Percentiles rank a stretch among this genome's conserved stretches.
These are phyloP conservation scores for Plectropomus leopardus DNA, from an alignment of 2,113 vertebrate genomes.

Conservation along the genomic window DNA sequence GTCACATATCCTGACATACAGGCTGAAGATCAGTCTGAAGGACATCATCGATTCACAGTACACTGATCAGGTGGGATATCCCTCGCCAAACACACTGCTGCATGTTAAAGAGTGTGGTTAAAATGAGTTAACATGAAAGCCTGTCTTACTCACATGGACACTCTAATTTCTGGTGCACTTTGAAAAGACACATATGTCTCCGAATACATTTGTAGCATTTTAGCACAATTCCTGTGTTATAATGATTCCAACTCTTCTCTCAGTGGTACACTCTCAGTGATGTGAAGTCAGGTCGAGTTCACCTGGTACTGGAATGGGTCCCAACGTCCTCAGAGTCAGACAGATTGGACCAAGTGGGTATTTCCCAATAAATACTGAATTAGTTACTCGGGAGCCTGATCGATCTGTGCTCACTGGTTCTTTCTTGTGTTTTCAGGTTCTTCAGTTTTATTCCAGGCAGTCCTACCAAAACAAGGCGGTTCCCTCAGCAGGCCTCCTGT, in stretches of 20 bases:
- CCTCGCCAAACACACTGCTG: neutral
- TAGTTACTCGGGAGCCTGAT: neutral
- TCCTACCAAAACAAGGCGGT: constrained; percentile 88
- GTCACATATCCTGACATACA: constrained; percentile 62
- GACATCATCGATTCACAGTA: constrained; percentile 87
- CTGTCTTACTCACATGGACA: neutral
- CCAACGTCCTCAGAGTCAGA: constrained; percentile 77
- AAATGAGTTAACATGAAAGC: neutral
- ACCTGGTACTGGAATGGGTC: constrained; percentile 90
- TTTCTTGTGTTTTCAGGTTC: constrained; percentile 79
- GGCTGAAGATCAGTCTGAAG: constrained; percentile 89
- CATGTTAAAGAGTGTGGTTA: neutral
- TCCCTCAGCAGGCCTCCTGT: constrained; percentile 87
- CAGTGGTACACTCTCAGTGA: constrained; percentile 92
- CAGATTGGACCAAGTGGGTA: constrained; percentile 88
- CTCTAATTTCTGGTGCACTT: neutral
- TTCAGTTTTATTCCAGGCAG: constrained; percentile 85
- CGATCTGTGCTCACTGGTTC: neutral
- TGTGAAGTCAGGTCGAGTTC: constrained; percentile 90
- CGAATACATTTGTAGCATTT: neutral
- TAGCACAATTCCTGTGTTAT: neutral
- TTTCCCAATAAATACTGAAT: neutral
- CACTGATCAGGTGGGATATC: constrained; percentile 87
- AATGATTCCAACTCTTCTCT: constrained; percentile 5
- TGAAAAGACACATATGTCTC: neutral